phyloP scores from a whole-genome alignment of 1,140 invertebrate genomes.

The Drosophila biarmipes region DNA sequence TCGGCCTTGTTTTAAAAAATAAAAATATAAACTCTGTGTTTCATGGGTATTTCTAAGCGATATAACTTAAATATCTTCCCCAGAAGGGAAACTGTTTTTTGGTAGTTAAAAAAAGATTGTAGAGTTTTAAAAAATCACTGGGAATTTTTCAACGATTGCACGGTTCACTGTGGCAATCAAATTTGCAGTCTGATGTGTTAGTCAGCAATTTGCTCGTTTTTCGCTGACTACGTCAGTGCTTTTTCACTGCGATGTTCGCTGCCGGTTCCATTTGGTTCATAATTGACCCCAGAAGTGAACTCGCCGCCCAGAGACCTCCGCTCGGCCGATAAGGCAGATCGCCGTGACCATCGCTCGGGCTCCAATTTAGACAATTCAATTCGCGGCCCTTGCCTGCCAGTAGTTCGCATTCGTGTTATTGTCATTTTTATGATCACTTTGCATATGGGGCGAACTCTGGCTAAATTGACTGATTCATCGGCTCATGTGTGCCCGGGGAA shows the following conservation, averaged over 20 bases:
- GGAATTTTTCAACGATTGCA: too few relatives aligned
- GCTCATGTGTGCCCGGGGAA: slow-evolving; percentile 16
- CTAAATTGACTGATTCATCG: slow-evolving; percentile 75
- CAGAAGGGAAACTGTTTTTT: neutral
- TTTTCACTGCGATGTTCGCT: slow-evolving; percentile 8
- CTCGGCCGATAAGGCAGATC: slow-evolving; percentile 49
- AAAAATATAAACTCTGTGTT: neutral
- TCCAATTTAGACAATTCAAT: slow-evolving; percentile 74
- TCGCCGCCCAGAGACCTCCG: slow-evolving; percentile 16
- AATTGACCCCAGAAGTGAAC: slow-evolving; percentile 74
- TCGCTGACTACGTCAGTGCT: slow-evolving; percentile 55
- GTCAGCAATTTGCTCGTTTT: slow-evolving; percentile 51
- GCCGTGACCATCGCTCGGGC: slow-evolving; percentile 6
- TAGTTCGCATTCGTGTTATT: slow-evolving; percentile 21
- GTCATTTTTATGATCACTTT: slow-evolving; percentile 68
- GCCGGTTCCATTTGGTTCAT: slow-evolving; percentile 21
- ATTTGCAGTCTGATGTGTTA: slow-evolving; percentile 48
- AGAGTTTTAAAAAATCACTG: neutral
- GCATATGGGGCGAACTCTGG: slow-evolving; percentile 20
- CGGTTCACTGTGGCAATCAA: slow-evolving; percentile 22
- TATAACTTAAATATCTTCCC: neutral
- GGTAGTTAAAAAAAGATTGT: neutral
- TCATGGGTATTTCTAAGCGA: neutral
- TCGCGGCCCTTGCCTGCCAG: slow-evolving; percentile 14
- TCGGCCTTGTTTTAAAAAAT: neutral